These are phyloP conservation scores for Caenorhabditis inopinata DNA, from an alignment of 1,140 invertebrate species.

Conservation along the genomic window DNA sequence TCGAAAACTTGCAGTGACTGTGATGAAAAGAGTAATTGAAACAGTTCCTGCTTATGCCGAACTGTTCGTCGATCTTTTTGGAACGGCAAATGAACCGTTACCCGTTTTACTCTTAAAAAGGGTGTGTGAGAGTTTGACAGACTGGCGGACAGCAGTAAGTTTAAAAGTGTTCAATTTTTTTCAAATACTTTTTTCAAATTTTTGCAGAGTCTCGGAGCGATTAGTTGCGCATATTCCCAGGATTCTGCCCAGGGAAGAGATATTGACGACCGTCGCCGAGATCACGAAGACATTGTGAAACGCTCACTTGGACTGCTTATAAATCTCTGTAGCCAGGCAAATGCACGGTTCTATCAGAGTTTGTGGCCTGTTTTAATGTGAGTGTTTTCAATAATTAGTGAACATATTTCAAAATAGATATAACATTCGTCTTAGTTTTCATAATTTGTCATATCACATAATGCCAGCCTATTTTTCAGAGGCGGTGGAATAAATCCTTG, in stretches of 20 bases:
- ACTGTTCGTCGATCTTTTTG: not conserved
- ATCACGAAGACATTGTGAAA: constrained; percentile 7
- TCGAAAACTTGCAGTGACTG: not conserved
- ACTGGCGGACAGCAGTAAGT: not conserved
- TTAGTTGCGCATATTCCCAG: not conserved
- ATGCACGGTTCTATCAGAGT: not conserved
- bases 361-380: not conserved
- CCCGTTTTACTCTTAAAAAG: not conserved
- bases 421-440: too few species aligned
- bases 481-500: not conserved
- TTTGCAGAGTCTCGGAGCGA: not conserved
- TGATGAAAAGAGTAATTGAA: not conserved
- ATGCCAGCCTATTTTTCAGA: too few species aligned
- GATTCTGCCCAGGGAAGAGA: not conserved
- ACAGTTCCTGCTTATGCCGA: not conserved
- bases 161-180: not conserved
- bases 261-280: not conserved
- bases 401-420: too few species aligned
- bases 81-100: not conserved
- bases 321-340: not conserved
- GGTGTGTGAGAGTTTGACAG: not conserved
- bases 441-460: too few species aligned
- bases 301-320: not conserved
- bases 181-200: not conserved
- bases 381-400: not conserved